Evolutionary conservation across 2,888 invertebrate genomes (phyloP), one percentile per base, ranked within the genome.

Genomic region (Ormyrus nitidulus): DNA sequence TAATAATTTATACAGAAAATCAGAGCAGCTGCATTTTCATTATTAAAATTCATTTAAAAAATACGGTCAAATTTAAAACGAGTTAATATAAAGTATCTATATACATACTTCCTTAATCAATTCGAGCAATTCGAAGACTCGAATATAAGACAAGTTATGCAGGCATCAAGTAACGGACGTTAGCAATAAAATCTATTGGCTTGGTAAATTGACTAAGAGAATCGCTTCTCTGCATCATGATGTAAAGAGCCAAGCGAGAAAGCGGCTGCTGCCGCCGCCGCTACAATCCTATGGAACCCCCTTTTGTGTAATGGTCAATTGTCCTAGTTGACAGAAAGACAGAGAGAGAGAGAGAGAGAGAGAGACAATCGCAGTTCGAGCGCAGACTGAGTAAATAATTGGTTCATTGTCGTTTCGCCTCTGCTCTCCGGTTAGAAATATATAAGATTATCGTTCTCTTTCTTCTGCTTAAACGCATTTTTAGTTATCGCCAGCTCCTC

Each of bases 101-200:
- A 13, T 13, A 13, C 34, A 34, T 34, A 3, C 34, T 34, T 34
- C 34, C 34, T 34, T 34, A 34, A 34, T 34, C 34, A 34, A 34
- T 34, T 34, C 34, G 4, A 56, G 10, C 58, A 46, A 62, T 46
- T 62, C 44, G 46, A 62, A 6, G 11, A 62, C 10, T 62, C 13
- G 13, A 49, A 49, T n/a, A 46, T 46, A 44, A 9, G 46, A 46
- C 10, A 6, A 51, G 7, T 4, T 53, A 48, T 73, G 54, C n/a
- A 58, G 49, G 73, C n/a, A 65, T 65, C 49, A 65, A 6, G 48
- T 7, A 65, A 74, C 86, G 86, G 86, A 86, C 85, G 85, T 84
- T 74, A 83, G 77, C 81, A 86, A 86, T 86, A 84, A 85, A 85
- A 84, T 81, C 82, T 74, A 82, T 81, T 80, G 72, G 64, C 51